phyloP scores from a whole-genome alignment of 2,888 invertebrate species.

The Atrina japonica region DNA sequence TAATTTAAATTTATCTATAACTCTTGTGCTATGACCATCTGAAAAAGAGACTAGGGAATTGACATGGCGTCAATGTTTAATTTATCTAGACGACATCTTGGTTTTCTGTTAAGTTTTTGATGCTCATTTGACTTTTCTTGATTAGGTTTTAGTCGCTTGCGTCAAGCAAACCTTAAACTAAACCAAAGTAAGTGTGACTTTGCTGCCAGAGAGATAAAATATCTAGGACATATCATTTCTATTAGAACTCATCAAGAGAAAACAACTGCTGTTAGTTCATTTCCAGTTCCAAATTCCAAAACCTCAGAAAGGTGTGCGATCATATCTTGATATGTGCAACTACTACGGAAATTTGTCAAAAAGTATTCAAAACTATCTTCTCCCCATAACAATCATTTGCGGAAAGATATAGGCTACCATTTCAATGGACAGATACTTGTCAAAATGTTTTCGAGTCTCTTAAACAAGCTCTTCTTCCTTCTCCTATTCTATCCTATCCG shows the following conservation, averaged over 20 bases:
- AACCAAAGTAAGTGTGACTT: slow-evolving; percentile 51
- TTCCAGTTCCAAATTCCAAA: slow-evolving; percentile 41
- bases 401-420: slow-evolving; percentile 2
- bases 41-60: too few relatives aligned
- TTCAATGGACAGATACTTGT: slow-evolving; percentile 20
- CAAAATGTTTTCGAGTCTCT: slow-evolving; percentile 11
- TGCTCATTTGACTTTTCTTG: slow-evolving; percentile 27
- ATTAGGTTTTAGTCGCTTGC: slow-evolving; percentile 44
- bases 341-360: slow-evolving; percentile 50
- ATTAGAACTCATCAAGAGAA: slow-evolving; percentile 40
- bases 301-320: slow-evolving; percentile 44
- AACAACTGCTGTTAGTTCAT: slow-evolving; percentile 39
- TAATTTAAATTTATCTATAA: too few relatives aligned
- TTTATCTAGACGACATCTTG: slow-evolving; percentile 52
- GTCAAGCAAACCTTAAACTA: slow-evolving; percentile 45
- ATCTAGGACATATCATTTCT: too few relatives aligned
- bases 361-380: slow-evolving; percentile 43
- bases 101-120: slow-evolving; percentile 34
- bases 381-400: slow-evolving; percentile 29
- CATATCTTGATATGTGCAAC: slow-evolving; percentile 52
- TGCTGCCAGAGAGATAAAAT: slow-evolving; percentile 36
- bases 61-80: too few relatives aligned
- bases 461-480: slow-evolving; percentile 31
- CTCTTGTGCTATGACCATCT: too few relatives aligned
- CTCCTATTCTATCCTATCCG: slow-evolving; percentile 13